Percentiles rank a stretch among this genome's conserved stretches.
Conservation (phyloP, 2,797 vertebrate genomes). For the Thripadectes ignobilis region DNA sequence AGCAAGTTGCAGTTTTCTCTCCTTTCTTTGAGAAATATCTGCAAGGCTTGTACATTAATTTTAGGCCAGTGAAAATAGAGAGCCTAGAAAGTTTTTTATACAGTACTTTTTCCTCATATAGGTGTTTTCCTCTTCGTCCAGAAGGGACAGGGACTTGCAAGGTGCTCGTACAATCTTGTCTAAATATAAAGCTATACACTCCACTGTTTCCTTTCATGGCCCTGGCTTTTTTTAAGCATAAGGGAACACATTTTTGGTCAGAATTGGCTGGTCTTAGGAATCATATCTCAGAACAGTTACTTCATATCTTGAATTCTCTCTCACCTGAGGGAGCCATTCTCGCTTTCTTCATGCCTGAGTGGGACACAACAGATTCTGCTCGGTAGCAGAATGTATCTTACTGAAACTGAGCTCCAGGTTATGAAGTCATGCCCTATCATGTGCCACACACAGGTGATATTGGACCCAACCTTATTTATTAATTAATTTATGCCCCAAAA, state of each 20-base stretch:
- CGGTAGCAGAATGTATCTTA: neutral
- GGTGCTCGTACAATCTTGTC: neutral
- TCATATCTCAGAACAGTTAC: neutral
- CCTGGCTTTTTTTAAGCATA: neutral
- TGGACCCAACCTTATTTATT: neutral
- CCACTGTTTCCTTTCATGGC: neutral
- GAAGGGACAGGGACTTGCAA: neutral
- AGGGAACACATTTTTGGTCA: neutral
- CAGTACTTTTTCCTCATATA: neutral
- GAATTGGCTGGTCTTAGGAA: neutral
- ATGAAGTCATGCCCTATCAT: rapidly evolving
- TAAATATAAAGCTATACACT: neutral
- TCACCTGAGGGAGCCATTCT: neutral
- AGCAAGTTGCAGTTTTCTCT: neutral
- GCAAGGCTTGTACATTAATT: neutral
- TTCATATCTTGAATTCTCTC: neutral
- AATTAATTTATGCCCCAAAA: neutral
- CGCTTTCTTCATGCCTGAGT: neutral
- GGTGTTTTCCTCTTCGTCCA: neutral
- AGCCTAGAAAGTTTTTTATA: neutral
- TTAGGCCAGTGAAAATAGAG: neutral
- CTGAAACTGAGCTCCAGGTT: neutral
- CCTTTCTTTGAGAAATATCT: neutral
- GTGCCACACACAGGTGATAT: rapidly evolving
- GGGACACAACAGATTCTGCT: neutral